Conservation (phyloP, 2,888 invertebrate genomes). For the Copidosoma aretas region DNA sequence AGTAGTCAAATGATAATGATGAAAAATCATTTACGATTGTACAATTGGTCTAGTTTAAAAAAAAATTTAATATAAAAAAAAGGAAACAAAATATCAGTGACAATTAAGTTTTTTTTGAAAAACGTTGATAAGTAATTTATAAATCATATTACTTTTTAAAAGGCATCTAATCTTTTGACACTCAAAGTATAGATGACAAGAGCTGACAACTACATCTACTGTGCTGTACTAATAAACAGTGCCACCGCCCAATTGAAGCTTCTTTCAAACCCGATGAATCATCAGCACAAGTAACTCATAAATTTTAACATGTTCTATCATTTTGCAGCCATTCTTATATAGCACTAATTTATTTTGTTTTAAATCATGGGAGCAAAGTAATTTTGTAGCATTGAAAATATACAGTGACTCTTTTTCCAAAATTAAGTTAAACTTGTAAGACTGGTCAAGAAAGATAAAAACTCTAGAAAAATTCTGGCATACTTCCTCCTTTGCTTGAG, state of each 20-base stretch:
- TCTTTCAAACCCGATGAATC: slow-evolving; percentile 41
- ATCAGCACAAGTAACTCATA: slow-evolving; percentile 39
- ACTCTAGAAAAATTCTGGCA: too few relatives aligned
- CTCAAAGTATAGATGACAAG: slow-evolving; percentile 28
- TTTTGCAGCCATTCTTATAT: slow-evolving; percentile 11
- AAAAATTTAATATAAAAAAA: neutral
- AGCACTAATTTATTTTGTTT: slow-evolving; percentile 10
- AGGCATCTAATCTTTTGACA: slow-evolving; percentile 2
- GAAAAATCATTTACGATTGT: too few relatives aligned
- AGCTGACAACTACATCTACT: slow-evolving; percentile 29
- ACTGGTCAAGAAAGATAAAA: neutral
- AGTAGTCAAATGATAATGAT: neutral
- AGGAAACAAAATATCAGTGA: neutral
- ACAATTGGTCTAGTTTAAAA: too few relatives aligned
- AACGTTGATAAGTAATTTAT: too few relatives aligned
- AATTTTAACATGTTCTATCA: slow-evolving; percentile 29
- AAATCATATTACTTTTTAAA: neutral
- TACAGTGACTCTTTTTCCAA: neutral
- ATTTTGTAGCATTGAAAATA: neutral
- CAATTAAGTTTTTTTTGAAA: too few relatives aligned
- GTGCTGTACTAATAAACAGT: slow-evolving; percentile 38
- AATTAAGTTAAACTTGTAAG: too few relatives aligned
- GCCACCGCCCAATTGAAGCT: slow-evolving; percentile 42
- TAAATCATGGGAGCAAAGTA: neutral
- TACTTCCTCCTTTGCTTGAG: too few relatives aligned